Percentiles rank a stretch among this genome's conserved stretches.
Evolutionary conservation across 2,797 vertebrate genomes (phyloP).

Genomic region (Falco novaeseelandiae): DNA sequence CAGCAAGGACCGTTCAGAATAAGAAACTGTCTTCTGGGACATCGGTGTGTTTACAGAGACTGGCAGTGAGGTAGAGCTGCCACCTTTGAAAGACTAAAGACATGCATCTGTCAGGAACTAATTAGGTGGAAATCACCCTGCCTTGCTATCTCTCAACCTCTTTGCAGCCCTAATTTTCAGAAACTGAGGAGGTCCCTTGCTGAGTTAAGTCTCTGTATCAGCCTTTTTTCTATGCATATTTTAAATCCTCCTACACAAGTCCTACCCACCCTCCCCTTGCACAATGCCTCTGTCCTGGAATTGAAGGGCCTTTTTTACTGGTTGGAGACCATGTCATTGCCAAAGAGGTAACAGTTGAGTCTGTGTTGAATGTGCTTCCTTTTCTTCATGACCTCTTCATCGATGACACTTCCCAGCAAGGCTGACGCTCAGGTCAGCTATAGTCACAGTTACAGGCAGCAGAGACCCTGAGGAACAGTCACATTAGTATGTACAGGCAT

Average conservation of each 20-base stretch:
- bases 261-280: not conserved
- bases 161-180: not conserved
- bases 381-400: not conserved
- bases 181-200: not conserved
- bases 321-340: not conserved
- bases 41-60: not conserved
- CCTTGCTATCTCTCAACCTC: not conserved
- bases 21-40: not conserved
- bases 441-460: not conserved
- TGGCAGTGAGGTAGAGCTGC: not conserved
- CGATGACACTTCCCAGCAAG: not conserved
- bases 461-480: not conserved
- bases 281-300: not conserved
- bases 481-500: not conserved
- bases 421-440: not conserved
- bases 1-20: not conserved
- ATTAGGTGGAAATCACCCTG: not conserved
- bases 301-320: not conserved
- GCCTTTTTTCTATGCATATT: not conserved
- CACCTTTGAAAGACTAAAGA: not conserved
- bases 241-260: not conserved
- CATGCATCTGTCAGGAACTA: not conserved
- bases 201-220: not conserved
- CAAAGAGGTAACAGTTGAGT: not conserved
- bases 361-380: not conserved